Evolutionary conservation across 23 tunicate species (phyloP).

Genomic region (Ascidia mentula): DNA sequence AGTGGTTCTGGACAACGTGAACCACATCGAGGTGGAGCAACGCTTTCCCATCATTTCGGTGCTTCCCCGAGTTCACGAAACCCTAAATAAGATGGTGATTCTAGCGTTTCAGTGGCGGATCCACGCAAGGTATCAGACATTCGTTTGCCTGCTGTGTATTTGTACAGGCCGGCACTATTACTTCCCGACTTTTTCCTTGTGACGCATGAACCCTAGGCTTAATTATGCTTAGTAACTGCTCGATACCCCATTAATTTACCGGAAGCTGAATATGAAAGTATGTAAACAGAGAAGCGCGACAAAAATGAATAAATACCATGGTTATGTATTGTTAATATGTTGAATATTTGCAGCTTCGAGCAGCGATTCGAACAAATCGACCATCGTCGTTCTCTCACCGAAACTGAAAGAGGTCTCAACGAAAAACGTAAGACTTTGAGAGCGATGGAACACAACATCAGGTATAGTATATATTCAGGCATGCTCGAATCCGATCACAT

Average conservation of each 20-base stretch:
- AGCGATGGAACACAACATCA: constrained; percentile 59
- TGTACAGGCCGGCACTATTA: too few relatives aligned
- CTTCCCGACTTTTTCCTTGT: too few relatives aligned
- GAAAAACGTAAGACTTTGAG: constrained; percentile 49
- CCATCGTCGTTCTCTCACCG: constrained; percentile 29
- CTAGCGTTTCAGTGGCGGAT: constrained; percentile 76
- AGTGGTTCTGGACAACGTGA: constrained; percentile 62
- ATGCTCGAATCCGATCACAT: neutral
- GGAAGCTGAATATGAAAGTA: too few relatives aligned
- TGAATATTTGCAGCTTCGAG: constrained; percentile 44
- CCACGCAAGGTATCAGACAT: constrained; percentile 78
- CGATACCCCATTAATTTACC: too few relatives aligned
- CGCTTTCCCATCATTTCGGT: constrained; percentile 81
- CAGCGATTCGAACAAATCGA: constrained; percentile 56
- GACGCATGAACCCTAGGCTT: too few relatives aligned
- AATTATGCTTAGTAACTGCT: too few relatives aligned
- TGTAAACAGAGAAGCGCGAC: too few relatives aligned
- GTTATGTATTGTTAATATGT: too few relatives aligned
- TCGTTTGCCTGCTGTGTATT: too few relatives aligned
- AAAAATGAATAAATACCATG: too few relatives aligned
- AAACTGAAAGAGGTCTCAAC: constrained; percentile 44
- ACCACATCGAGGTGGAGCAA: constrained; percentile 68
- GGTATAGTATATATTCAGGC: constrained; percentile 17
- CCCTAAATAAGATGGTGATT: constrained; percentile 47
- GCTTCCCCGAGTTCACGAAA: constrained; percentile 70